A percentile compares a stretch with the other conserved stretches of the same genome.
Evolutionary conservation across 1,140 invertebrate species (phyloP).

Genomic region (honey bee (Apis mellifera)): DNA sequence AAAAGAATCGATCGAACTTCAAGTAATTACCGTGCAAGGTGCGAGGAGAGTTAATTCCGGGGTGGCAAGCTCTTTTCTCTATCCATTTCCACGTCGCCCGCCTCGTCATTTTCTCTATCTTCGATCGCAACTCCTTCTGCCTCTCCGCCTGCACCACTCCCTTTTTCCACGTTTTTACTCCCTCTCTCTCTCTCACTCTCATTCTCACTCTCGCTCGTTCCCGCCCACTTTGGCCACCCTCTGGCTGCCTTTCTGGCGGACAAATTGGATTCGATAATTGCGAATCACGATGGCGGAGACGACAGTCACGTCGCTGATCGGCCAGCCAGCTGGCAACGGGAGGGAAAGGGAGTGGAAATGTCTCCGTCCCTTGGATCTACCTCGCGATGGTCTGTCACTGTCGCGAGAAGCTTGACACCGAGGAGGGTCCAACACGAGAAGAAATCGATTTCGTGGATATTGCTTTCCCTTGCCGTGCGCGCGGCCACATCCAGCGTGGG

Average conservation of each 20-base stretch:
- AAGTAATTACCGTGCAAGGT: constrained; percentile 46
- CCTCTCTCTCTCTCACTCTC: background rate
- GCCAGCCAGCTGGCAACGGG: constrained; percentile 12
- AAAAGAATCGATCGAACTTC: constrained; percentile 18
- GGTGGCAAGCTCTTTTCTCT: constrained; percentile 39
- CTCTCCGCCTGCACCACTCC: background rate
- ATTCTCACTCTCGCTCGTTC: background rate
- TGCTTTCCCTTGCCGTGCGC: constrained; percentile 1
- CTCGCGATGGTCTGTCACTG: constrained; percentile 47
- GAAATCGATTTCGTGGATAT: constrained; percentile 50
- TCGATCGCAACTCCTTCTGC: constrained; percentile 14
- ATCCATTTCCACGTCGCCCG: constrained; percentile 39
- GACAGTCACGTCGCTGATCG: constrained; percentile 52
- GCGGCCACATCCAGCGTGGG: constrained; percentile 25
- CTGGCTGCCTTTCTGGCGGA: constrained; percentile 35
- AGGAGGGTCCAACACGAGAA: constrained; percentile 6
- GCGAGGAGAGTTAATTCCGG: constrained; percentile 38
- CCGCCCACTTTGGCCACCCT: background rate
- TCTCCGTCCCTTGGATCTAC: constrained; percentile 43
- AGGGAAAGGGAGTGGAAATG: background rate
- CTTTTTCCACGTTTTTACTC: constrained; percentile 16
- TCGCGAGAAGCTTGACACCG: constrained; percentile 27
- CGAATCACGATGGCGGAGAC: constrained; percentile 47
- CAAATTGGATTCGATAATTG: constrained; percentile 64
- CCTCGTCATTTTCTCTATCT: constrained; percentile 46